Base-by-base conservation (phyloP, 2,888 invertebrate species). In the Dryococelus australis region DNA sequence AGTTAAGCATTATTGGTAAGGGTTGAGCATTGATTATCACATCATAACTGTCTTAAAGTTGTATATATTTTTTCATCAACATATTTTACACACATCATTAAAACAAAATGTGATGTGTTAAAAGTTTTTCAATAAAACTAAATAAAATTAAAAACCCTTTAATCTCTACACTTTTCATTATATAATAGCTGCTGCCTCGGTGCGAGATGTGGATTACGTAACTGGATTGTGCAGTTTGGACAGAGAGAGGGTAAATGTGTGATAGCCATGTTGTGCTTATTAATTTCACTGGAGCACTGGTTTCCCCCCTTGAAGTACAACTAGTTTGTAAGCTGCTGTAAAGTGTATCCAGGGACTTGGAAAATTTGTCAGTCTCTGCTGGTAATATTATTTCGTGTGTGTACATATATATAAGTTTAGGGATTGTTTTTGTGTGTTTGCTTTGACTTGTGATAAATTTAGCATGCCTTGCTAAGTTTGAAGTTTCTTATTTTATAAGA, bases 391-490 rank as follows among this genome's bases (percentile, higher is more conserved):
- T 65, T 65, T 16, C 65, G 24, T 16, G 65, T 65, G 35, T 35
- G 35, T 35, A 65, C 2, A 65, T 65, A 65, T 24, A 65, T 65
- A 65, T 65, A 65, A 65, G 65, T 8, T 65, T 65, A 65, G 65
- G 65, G 65, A 65, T 65, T 65, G 65, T n/a, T 65, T 12, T 1
- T 24, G 65, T 65, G 65, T 65, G 65, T 65, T 65, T 65, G 65
- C 65, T 65, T 47, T 65, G 65, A 65, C 65, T 65, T 65, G 65
- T 65, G 65, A 65, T 65, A 65, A 65, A 65, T 65, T 65, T 65
- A 65, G 65, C 65, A 24, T 65, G 65, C 6, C 20, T 65, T 65
- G 20, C 65, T 65, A 24, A 65, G 24, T 6, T 65, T 5, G 47
- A 65, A 65, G 65, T 65, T 16, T 20, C 20, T 65, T 65, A 24